Percentiles rank a stretch among this genome's conserved stretches.
phyloP scores from a whole-genome alignment of 2,888 invertebrate genomes.

The Agriotes lineatus region DNA sequence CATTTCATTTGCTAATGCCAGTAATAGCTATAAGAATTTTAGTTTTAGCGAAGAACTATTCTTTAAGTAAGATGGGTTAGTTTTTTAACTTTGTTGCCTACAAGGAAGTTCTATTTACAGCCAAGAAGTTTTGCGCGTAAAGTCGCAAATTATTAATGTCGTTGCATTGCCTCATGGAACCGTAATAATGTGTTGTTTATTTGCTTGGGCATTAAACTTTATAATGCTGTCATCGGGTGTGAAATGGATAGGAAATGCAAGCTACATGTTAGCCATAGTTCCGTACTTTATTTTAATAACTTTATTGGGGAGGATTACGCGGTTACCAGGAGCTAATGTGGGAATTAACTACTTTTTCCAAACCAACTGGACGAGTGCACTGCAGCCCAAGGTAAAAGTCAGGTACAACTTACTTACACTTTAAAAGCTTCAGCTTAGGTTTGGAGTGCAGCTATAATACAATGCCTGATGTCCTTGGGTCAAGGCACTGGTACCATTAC shows the following conservation, averaged over 20 bases:
- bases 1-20: not conserved
- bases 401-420: not conserved
- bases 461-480: not conserved
- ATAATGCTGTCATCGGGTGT: not conserved
- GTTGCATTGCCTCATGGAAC: not conserved
- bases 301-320: not conserved
- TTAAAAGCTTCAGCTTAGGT: not conserved
- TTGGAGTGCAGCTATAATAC: not conserved
- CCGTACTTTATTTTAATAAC: not conserved
- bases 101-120: not conserved
- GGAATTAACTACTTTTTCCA: not conserved
- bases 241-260: not conserved
- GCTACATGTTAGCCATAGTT: not conserved
- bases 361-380: not conserved
- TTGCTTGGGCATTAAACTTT: constrained; percentile 3
- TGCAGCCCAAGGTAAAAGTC: not conserved
- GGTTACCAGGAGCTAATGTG: not conserved
- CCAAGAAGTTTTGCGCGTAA: not conserved
- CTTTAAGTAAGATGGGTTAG: not conserved
- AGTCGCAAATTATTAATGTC: not conserved
- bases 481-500: constrained; percentile 80
- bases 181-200: not conserved
- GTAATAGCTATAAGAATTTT: not conserved
- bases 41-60: constrained; percentile 9
- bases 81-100: no score